Base-by-base conservation (phyloP, 2,888 invertebrate genomes). In the Saturnia pavonia region DNA sequence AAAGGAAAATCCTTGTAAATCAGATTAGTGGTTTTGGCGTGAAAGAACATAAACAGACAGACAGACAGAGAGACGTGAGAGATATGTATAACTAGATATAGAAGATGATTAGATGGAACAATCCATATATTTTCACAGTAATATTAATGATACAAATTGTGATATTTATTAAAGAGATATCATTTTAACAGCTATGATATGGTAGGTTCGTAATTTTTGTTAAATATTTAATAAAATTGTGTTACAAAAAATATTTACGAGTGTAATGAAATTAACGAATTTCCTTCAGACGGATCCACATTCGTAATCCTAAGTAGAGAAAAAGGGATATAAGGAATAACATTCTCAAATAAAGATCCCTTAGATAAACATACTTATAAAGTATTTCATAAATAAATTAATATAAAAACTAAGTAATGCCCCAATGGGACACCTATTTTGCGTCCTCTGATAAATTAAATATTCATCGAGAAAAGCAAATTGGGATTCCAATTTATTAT, bases 351-450 rank as follows among this genome's bases (percentile, higher is more conserved):
- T 22, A n/a, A 22, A 22, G 54, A 54, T 54, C 22, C 22, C 25
- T 27, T 60, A 27, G 27, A 27, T 60, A 1, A 60, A 60, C 14
- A 60, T 14, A 14, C 57, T 60, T 60, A 11, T 14, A 60, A 60
- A 14, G 27, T 60, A 27, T 60, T 60, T 27, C 11, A 60, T 60
- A 65, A 65, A 65, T 65, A 40, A 65, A 19, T 40, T 65, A 65
- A 65, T 65, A 65, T n/a, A 2, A 9, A 65, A 40, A 65, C 40
- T 40, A n/a, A 65, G 40, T 11, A 12, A 65, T 40, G 19, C 14
- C 19, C 40, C 19, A 65, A 65, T 65, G 40, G 65, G 11, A 40
- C 40, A 34, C n/a, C 40, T 65, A 34, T 65, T 40, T 19, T 40
- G n/a, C 19, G 63, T 63, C 34, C 63, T 4, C 6, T 27, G 27